A percentile compares a stretch with the other conserved stretches of the same genome.
These are phyloP conservation scores for Misgurnus mizolepis DNA, from an alignment of 2,113 vertebrate species.

Conservation along the genomic window DNA sequence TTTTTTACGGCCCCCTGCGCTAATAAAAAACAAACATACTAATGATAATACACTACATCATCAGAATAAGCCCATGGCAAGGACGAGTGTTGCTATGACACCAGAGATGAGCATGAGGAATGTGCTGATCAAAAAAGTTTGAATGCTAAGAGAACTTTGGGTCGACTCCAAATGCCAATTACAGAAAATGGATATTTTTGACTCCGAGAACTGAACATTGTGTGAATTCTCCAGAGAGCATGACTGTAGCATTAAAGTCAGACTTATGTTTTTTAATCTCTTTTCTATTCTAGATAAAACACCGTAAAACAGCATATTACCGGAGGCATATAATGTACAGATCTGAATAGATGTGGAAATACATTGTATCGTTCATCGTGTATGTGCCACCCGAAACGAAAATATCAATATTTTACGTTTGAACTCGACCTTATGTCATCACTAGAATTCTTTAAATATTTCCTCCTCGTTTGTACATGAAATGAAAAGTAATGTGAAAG, in stretches of 20 bases:
- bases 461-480: background rate
- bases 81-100: constrained; percentile 51
- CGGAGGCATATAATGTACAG: background rate
- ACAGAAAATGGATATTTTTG: constrained; percentile 16
- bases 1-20: background rate
- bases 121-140: constrained; percentile 41
- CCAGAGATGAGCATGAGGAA: constrained; percentile 19
- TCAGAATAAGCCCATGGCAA: constrained; percentile 47
- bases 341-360: background rate
- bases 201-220: background rate
- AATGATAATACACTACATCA: constrained; percentile 48
- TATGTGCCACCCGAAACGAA: background rate
- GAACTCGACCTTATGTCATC: too few relatives aligned
- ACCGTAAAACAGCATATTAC: background rate
- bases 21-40: constrained; percentile 51
- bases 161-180: constrained; percentile 38
- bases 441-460: background rate
- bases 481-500: background rate
- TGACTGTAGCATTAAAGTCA: constrained; percentile 11
- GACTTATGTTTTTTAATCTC: background rate
- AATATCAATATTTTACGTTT: background rate
- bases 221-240: constrained; percentile 13
- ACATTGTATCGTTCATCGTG: background rate
- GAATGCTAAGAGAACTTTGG: constrained; percentile 29
- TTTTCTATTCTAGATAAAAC: constrained; percentile 8